phyloP scores from a whole-genome alignment of 2,888 invertebrate genomes.

The Eremobia ochroleuca region DNA sequence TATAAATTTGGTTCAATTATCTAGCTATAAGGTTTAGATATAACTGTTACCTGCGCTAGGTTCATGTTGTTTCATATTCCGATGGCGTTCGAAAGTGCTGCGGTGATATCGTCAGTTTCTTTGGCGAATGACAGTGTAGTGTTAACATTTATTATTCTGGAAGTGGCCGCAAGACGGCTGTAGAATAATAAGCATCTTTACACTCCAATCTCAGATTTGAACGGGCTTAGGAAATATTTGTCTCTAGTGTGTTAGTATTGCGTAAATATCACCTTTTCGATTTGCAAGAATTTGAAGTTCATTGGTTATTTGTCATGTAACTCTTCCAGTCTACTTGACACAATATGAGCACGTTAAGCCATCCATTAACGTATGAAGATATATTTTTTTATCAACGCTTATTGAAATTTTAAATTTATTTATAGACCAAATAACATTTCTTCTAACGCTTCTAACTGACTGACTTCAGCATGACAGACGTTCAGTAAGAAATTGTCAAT shows the following conservation, averaged over 20 bases:
- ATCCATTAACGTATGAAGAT: background rate
- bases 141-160: conserved; percentile 87
- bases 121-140: conserved; percentile 82
- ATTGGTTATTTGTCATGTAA: background rate
- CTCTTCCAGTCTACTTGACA: conserved; percentile 2
- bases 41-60: conserved; percentile 65
- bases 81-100: conserved; percentile 79
- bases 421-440: conserved; percentile 16
- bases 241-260: conserved; percentile 64
- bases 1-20: conserved; percentile 60
- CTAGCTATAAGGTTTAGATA: conserved; percentile 60
- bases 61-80: conserved; percentile 80
- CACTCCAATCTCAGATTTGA: conserved; percentile 79
- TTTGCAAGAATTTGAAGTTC: conserved; percentile 9
- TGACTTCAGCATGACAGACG: conserved; percentile 32
- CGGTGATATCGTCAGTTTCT: conserved; percentile 86
- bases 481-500: conserved; percentile 61
- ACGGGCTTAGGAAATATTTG: conserved; percentile 75
- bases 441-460: conserved; percentile 1
- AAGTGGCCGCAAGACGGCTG: conserved; percentile 79
- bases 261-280: conserved; percentile 28
- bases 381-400: background rate
- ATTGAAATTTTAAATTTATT: conserved; percentile 5
- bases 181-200: conserved; percentile 82
- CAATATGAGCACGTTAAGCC: background rate